phyloP scores from a whole-genome alignment of 2,888 invertebrate species.

The Charanyca ferruginea region DNA sequence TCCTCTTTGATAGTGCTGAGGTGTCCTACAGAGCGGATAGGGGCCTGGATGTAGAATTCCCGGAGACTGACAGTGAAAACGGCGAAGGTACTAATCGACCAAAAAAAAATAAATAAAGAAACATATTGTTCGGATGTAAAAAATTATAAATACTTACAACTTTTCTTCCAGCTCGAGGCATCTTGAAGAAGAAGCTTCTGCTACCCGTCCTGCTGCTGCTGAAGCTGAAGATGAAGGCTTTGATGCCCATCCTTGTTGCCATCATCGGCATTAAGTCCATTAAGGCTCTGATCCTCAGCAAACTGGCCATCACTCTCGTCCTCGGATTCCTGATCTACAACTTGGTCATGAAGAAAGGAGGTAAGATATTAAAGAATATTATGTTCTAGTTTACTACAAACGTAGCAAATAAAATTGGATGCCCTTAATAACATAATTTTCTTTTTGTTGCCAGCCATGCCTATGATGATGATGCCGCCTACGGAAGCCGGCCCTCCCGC shows the following conservation, averaged over 20 bases:
- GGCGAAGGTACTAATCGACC: constrained; percentile 87
- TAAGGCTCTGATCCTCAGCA: constrained; percentile 96
- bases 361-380: constrained; percentile 77
- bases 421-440: constrained; percentile 1
- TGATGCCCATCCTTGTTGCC: constrained; percentile 95
- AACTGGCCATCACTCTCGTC: constrained; percentile 95
- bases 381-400: not conserved
- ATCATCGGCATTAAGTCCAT: constrained; percentile 95
- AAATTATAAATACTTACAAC: constrained; percentile 40
- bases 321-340: constrained; percentile 96
- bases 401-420: not conserved
- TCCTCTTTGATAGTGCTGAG: constrained; percentile 93
- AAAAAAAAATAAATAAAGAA: not conserved
- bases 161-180: constrained; percentile 92
- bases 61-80: constrained; percentile 87
- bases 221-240: constrained; percentile 95
- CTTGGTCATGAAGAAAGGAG: constrained; percentile 94
- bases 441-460: constrained; percentile 91
- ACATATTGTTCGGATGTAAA: not conserved
- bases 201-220: constrained; percentile 95
- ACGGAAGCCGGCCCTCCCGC: constrained; percentile 92
- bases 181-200: constrained; percentile 96
- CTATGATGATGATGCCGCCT: constrained; percentile 92
- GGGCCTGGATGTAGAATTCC: constrained; percentile 92
- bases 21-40: constrained; percentile 93